A percentile compares a stretch with the other conserved stretches of the same genome.
Conservation (phyloP, 2,797 vertebrate genomes). For the Botia kubotai region DNA sequence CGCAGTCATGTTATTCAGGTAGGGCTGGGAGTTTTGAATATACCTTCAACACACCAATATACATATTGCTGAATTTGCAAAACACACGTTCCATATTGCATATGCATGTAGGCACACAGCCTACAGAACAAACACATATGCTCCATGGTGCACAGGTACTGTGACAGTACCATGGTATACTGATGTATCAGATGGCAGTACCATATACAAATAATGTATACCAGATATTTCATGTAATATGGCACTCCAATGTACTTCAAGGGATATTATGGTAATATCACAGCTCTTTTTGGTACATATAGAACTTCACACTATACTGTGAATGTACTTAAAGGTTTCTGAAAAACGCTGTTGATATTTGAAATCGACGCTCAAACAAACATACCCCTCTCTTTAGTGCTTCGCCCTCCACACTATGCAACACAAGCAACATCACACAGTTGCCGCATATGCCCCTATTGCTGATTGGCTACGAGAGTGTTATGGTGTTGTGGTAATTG, state of each 20-base stretch:
- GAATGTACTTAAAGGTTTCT: constrained; percentile 15
- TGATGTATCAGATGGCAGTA: neutral
- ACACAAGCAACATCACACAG: too few relatives aligned
- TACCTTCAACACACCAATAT: constrained; percentile 77
- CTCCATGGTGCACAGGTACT: constrained; percentile 5
- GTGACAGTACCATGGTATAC: neutral
- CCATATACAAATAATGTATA: neutral
- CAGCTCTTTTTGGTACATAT: too few relatives aligned
- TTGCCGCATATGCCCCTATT: too few relatives aligned
- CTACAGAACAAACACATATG: neutral
- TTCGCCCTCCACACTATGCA: too few relatives aligned
- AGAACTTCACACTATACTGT: neutral
- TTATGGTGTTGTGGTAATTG: too few relatives aligned
- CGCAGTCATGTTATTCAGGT: constrained; percentile 95
- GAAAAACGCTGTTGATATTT: too few relatives aligned
- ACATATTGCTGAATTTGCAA: constrained; percentile 15
- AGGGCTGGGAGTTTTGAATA: constrained; percentile 96
- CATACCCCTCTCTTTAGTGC: too few relatives aligned
- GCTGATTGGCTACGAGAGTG: too few relatives aligned
- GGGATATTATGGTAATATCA: too few relatives aligned
- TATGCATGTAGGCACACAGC: neutral
- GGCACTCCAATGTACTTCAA: neutral
- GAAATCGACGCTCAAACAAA: too few relatives aligned
- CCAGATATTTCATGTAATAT: neutral
- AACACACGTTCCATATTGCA: neutral